These are phyloP conservation scores for Notolabrus celidotus DNA, from an alignment of 2,797 vertebrate species.

Conservation along the genomic window DNA sequence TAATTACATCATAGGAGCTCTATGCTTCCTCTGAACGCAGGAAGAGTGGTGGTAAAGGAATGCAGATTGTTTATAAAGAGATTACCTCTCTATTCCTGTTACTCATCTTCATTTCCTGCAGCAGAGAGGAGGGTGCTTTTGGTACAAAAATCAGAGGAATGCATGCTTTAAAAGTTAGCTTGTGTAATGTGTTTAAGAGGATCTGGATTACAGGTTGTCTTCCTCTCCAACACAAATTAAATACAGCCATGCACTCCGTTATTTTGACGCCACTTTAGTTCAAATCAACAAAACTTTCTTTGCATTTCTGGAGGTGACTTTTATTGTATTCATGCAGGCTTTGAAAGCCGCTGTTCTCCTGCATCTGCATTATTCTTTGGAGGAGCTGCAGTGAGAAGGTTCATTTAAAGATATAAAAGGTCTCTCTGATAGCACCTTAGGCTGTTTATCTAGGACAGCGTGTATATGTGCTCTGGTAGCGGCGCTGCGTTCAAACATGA, in stretches of 20 bases:
- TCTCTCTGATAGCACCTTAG: no score
- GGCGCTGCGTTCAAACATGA: no score
- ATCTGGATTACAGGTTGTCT: no score
- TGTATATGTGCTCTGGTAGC: background rate
- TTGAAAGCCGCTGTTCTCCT: constrained; percentile 1
- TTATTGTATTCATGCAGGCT: constrained; percentile 20
- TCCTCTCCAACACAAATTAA: no score
- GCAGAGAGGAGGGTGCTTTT: constrained; percentile 44
- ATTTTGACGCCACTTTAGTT: no score
- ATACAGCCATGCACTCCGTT: no score
- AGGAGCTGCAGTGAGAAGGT: no score
- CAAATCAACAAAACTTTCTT: background rate
- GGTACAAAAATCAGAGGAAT: background rate
- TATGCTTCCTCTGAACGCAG: constrained; percentile 16
- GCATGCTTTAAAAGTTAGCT: no score
- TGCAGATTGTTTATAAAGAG: no score
- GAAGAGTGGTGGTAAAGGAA: constrained; percentile 11
- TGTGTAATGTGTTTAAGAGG: no score
- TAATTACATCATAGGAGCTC: constrained; percentile 27
- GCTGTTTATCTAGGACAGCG: constrained; percentile 26
- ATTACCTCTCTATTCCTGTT: background rate
- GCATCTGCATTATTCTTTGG: background rate
- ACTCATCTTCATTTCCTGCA: constrained; percentile 29
- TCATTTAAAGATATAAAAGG: no score
- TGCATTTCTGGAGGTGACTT: background rate